A percentile compares a stretch with the other conserved stretches of the same genome.
Evolutionary conservation across 1,140 invertebrate species (phyloP).

Genomic region (Propsilocerus akamusi): DNA sequence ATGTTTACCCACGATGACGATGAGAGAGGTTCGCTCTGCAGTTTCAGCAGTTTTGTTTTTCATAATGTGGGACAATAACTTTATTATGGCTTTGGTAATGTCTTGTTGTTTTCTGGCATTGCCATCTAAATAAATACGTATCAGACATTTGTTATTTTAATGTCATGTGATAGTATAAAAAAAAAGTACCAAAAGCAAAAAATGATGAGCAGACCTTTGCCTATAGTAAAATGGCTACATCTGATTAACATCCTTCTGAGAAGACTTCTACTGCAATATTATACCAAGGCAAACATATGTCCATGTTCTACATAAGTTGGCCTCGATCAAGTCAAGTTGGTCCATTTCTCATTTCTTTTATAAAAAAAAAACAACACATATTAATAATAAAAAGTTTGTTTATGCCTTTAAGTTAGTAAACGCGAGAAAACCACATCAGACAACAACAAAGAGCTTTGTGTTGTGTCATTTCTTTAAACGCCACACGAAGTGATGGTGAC

Average conservation of each 20-base stretch:
- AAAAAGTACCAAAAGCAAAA: not conserved
- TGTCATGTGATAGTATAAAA: too few relatives aligned
- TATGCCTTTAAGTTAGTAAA: too few relatives aligned
- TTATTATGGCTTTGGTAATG: too few relatives aligned
- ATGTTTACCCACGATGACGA: not conserved
- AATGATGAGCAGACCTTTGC: not conserved
- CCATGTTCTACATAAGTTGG: conserved; percentile 1
- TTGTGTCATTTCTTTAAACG: too few relatives aligned
- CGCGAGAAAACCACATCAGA: too few relatives aligned
- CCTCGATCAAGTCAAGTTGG: not conserved
- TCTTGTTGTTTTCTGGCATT: not conserved
- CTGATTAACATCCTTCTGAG: not conserved
- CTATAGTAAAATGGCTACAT: not conserved
- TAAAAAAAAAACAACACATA: too few relatives aligned
- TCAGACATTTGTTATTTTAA: too few relatives aligned
- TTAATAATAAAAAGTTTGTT: too few relatives aligned
- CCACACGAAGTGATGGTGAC: too few relatives aligned
- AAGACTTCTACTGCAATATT: not conserved
- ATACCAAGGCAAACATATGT: not conserved
- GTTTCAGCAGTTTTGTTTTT: not conserved
- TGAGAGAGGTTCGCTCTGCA: not conserved
- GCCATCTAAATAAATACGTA: too few relatives aligned
- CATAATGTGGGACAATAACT: not conserved
- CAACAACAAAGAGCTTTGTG: too few relatives aligned
- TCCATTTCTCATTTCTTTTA: too few relatives aligned